Evolutionary conservation across 2,797 vertebrate genomes (phyloP).

Genomic region (Setipinna tenuifilis): DNA sequence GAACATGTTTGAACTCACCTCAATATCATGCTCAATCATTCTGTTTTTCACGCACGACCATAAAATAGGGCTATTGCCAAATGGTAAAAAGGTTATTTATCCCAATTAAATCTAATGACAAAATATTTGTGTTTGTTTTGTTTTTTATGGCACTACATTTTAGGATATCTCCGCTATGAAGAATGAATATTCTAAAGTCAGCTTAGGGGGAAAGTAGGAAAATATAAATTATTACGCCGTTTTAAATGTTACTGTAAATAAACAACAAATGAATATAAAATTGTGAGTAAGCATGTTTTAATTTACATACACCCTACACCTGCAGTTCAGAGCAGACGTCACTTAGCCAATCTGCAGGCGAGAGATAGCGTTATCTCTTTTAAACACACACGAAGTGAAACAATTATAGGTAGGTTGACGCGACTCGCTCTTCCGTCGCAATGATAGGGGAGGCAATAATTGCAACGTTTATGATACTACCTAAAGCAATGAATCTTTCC

Average conservation of each 20-base stretch:
- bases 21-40: too few species aligned
- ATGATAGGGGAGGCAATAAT: conserved; percentile 24
- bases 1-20: too few species aligned
- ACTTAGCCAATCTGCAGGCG: conserved; percentile 47
- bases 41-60: too few species aligned
- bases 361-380: conserved; percentile 73
- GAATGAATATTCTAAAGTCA: too few species aligned
- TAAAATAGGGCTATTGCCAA: too few species aligned
- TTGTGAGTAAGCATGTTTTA: conserved; percentile 19
- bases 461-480: neutral
- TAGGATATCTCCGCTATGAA: too few species aligned
- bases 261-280: neutral
- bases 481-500: neutral
- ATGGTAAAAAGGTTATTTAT: too few species aligned
- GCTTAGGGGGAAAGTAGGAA: neutral
- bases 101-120: too few species aligned
- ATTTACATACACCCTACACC: neutral
- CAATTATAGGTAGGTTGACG: conserved; percentile 56
- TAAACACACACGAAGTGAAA: conserved; percentile 59
- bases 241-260: neutral
- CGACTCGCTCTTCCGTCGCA: conserved; percentile 41
- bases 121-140: too few species aligned
- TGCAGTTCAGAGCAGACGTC: neutral
- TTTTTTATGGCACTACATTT: too few species aligned
- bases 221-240: neutral